These are phyloP conservation scores for Magallana nippona DNA, from an alignment of 2,888 invertebrate species.

Conservation along the genomic window DNA sequence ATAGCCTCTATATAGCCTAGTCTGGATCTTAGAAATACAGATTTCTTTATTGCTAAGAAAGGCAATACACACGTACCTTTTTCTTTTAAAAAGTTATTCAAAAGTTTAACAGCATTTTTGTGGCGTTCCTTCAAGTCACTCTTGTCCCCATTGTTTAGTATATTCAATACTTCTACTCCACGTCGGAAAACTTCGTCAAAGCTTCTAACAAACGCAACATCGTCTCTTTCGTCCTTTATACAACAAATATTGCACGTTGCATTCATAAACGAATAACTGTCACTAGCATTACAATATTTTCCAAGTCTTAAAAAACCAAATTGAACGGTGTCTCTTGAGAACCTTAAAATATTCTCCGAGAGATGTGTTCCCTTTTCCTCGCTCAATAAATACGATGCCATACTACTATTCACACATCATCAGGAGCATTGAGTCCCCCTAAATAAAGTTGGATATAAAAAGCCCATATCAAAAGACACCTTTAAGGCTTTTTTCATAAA, in stretches of 20 bases:
- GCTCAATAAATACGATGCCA: too few relatives aligned
- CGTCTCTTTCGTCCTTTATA: neutral
- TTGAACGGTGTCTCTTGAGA: neutral
- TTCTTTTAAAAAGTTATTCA: constrained; percentile 25
- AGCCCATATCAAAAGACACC: too few relatives aligned
- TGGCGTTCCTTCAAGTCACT: neutral
- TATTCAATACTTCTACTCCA: neutral
- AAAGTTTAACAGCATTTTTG: constrained; percentile 9
- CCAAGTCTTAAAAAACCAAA: neutral
- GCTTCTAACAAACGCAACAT: neutral
- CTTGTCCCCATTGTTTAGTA: neutral
- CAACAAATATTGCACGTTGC: neutral
- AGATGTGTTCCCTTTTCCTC: too few relatives aligned
- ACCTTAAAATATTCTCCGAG: neutral
- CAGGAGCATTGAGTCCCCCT: too few relatives aligned
- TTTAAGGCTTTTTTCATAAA: too few relatives aligned
- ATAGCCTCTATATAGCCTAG: too few relatives aligned
- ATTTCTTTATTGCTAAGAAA: too few relatives aligned
- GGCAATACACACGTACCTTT: constrained; percentile 13
- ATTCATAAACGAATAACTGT: neutral
- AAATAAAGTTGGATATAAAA: too few relatives aligned
- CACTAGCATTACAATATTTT: neutral
- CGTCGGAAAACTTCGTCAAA: neutral
- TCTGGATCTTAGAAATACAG: too few relatives aligned
- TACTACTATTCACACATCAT: too few relatives aligned